A percentile compares a stretch with the other conserved stretches of the same genome.
Conservation (phyloP, 2,797 vertebrate genomes). For the Rhinoraja longicauda region DNA sequence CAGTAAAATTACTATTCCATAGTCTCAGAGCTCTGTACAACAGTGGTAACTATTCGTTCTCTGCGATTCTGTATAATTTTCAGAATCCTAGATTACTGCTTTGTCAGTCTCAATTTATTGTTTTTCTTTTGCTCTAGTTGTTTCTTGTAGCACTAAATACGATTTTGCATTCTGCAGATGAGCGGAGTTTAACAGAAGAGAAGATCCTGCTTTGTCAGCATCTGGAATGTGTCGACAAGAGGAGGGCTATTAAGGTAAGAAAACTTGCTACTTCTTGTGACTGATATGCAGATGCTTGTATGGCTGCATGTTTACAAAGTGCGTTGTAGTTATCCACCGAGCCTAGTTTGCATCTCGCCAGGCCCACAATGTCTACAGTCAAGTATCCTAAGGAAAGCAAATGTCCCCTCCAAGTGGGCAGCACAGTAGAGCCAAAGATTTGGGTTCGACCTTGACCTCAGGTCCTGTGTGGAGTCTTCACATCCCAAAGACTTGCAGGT, state of each 20-base stretch:
- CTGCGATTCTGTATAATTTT: neutral
- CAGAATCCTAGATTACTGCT: neutral
- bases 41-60: no score
- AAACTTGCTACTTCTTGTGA: neutral
- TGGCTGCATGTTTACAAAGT: no score
- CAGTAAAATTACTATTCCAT: neutral
- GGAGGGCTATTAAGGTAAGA: slow-evolving; percentile 76
- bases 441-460: no score
- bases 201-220: slow-evolving; percentile 74
- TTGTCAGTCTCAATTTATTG: neutral
- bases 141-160: neutral
- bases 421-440: no score
- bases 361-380: no score
- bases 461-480: no score
- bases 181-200: slow-evolving; percentile 68
- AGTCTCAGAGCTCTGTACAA: neutral
- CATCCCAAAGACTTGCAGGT: no score
- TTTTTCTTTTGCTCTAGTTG: no score
- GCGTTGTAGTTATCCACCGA: no score
- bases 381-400: no score
- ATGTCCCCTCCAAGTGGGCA: no score
- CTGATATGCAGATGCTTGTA: neutral
- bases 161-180: slow-evolving; percentile 60
- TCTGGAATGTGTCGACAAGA: slow-evolving; percentile 67
- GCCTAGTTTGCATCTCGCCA: no score